Percentiles rank a stretch among this genome's conserved stretches.
Evolutionary conservation across 2,113 vertebrate species (phyloP).

Genomic region (human): DNA sequence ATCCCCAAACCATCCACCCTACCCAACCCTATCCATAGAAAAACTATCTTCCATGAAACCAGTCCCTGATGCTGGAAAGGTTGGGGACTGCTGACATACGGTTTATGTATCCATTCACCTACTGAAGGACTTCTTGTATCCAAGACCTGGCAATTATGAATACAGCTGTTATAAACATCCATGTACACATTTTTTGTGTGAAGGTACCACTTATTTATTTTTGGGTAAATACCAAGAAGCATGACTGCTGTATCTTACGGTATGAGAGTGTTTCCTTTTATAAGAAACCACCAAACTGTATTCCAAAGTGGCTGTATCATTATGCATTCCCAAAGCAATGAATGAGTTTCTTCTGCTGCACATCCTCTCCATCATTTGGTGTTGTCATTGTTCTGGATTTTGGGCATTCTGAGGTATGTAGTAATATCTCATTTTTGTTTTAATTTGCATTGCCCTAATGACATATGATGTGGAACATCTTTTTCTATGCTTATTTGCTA

Average conservation of each 20-base stretch:
- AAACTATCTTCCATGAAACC: no score
- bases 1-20: no score
- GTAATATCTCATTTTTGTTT: not conserved
- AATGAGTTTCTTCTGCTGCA: not conserved
- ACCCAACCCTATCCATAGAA: no score
- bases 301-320: not conserved
- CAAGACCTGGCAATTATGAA: not conserved
- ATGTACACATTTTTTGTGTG: not conserved
- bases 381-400: not conserved
- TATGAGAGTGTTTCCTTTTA: not conserved
- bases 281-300: not conserved
- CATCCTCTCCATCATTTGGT: not conserved
- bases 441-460: not conserved
- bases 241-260: not conserved
- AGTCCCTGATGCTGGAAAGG: no score
- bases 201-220: no score
- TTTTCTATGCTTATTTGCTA: not conserved
- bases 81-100: not conserved
- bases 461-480: not conserved
- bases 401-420: not conserved
- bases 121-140: not conserved
- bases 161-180: not conserved
- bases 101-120: not conserved
- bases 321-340: not conserved
- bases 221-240: not conserved